Evolutionary conservation across 1,140 invertebrate genomes (phyloP), one percentile per base, ranked within the genome.

Genomic region (Pogonomyrmex californicus): DNA sequence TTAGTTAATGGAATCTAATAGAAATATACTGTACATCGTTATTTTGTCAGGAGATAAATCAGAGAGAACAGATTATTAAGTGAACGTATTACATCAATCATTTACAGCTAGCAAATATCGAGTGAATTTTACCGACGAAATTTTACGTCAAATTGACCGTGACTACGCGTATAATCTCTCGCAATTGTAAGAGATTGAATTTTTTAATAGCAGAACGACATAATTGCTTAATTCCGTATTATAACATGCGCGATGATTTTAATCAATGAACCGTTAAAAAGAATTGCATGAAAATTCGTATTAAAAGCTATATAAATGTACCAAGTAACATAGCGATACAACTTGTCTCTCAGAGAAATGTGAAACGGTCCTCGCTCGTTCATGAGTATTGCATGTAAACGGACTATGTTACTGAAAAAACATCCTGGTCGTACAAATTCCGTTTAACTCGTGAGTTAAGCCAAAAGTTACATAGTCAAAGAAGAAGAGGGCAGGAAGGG

Each of bases 1-100:
- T 83, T 83, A 83, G 79, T 83, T 83, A 83, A 83, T 83, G 79
- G 68, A 83, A 83, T 83, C 68, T 83, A 83, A 75, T 73, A 83
- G 68, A 83, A 83, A 83, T 83, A 83, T 38, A 81, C 63, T 36
- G 54, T 30, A 68, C 36, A 30, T 81, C 77, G 68, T 41, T 75
- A 47, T 83, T 83, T 83, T 83, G 79, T 41, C 79, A 30, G 79
- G 41, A n/a, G 68, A 83, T 83, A 75, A 83, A 75, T 75, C 54
- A 75, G 41, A 14, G 51, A 60, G 79, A 73, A 47, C 79, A 36
- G 66, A 75, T 83, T 83, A 83, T 75, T 83, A 83, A 83, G 51
- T 83, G 51, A 83, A 83, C 23, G 54, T 73, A 73, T 83, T 83
- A 60, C 54, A 83, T 83, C 79, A 75, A 83, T 83, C 79, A 83